Percentiles rank a stretch among this genome's conserved stretches.
Evolutionary conservation across 2,113 vertebrate species (phyloP).

Genomic region (Apodemus speciosus): DNA sequence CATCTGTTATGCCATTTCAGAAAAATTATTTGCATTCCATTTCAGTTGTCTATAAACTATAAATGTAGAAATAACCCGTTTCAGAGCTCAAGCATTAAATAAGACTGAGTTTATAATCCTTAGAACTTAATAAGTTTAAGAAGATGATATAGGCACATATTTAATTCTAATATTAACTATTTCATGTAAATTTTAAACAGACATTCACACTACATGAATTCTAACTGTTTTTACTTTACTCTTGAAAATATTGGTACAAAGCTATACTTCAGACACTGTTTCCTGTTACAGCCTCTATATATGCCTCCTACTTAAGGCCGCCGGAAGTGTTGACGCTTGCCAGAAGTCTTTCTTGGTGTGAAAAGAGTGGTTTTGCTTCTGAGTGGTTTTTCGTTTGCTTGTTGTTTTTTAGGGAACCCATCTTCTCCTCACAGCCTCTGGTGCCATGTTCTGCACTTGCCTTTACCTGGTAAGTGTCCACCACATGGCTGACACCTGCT

Average conservation of each 20-base stretch:
- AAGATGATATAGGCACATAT: background rate
- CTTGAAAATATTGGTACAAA: background rate
- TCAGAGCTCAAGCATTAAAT: background rate
- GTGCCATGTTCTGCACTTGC: background rate
- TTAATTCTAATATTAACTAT: background rate
- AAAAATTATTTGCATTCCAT: background rate
- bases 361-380: background rate
- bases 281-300: background rate
- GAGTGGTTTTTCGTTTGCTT: too few relatives aligned
- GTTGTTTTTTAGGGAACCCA: background rate
- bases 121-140: background rate
- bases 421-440: fast-evolving
- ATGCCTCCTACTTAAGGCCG: background rate
- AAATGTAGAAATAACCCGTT: background rate
- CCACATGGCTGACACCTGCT: background rate
- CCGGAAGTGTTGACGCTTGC: background rate
- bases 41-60: background rate
- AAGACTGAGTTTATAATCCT: background rate
- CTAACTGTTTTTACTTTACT: background rate
- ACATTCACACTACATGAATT: background rate
- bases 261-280: background rate
- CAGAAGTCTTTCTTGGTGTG: background rate
- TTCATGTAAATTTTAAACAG: background rate
- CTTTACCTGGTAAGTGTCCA: background rate
- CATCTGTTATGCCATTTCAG: background rate